Base-by-base conservation (phyloP, 2,113 vertebrate genomes). In the Jacana jacana region DNA sequence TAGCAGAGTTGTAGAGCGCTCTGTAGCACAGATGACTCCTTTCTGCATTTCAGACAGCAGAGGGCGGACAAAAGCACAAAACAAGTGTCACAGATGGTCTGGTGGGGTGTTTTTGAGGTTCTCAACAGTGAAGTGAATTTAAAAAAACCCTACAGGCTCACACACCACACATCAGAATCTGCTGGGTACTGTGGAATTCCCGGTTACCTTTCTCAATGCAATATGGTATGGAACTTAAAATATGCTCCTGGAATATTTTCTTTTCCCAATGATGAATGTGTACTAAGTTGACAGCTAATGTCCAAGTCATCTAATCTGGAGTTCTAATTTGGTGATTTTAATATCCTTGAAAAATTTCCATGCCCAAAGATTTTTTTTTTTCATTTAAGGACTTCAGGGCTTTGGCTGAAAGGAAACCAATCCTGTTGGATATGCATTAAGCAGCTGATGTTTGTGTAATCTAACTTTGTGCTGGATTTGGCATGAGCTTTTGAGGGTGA, bases 1-100 rank as follows among this genome's bases (percentile, higher is more conserved):
- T 49, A 8, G 2, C 7, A 0, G 39, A 17, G 58, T 5, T 70
- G 51, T 9, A 4, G 82, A 86, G 58, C 3, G 13, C 92, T 51
- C 22, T 22, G 51, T 17, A 19, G 57, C 40, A 11, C 2, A 18
- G 40, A 4, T 15, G 23, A 13, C 68, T 64, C 28, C 33, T 39
- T 94, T 94, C 48, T 82, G 48, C 70, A 30, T 55, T 86, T 39
- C 66, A 17, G 64, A 92, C 88, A 91, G 79, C 69, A 97, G 92
- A 95, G 94, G 89, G 84, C 84, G 9, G 37, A 16, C 27, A 80
- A 24, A 69, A 89, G 75, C 91, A 44, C 60, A 12, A 40, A 88
- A 46, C 49, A 8, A 8, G 17, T 46, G 46, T 66, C 68, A 7
- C 44, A 11, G 39, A 48, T 27, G 55, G 33, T 23, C 54, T 54